A percentile compares a stretch with the other conserved stretches of the same genome.
phyloP scores from a whole-genome alignment of 2,113 vertebrate species.

The Diphyllodes magnificus region DNA sequence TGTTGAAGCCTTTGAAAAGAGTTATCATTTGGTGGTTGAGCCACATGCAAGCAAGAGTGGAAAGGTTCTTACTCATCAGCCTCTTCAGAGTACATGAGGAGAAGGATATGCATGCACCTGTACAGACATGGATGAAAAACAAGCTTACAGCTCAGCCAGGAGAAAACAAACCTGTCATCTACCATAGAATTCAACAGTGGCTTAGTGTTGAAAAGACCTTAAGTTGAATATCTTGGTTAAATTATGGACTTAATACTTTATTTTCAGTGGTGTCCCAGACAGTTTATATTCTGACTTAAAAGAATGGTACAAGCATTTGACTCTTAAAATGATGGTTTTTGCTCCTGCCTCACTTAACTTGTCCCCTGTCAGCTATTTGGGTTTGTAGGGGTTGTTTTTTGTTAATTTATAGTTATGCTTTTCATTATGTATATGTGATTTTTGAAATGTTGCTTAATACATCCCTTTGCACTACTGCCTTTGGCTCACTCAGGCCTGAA shows the following conservation, averaged over 20 bases:
- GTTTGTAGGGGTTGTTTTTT: neutral
- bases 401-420: neutral
- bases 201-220: neutral
- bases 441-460: neutral
- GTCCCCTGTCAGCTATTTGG: neutral
- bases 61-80: neutral
- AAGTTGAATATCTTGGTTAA: neutral
- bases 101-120: neutral
- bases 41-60: neutral
- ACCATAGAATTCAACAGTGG: neutral
- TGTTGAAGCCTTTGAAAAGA: neutral
- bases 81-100: neutral
- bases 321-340: neutral
- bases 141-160: neutral
- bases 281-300: neutral
- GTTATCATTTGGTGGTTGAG: neutral
- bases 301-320: neutral
- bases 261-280: accelerated
- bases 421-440: neutral
- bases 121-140: neutral
- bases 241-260: neutral
- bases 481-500: conserved; percentile 43
- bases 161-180: neutral
- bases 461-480: conserved; percentile 34
- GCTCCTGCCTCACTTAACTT: neutral